Base-by-base conservation (phyloP, 2,888 invertebrate species). In the Athalia circularis region DNA sequence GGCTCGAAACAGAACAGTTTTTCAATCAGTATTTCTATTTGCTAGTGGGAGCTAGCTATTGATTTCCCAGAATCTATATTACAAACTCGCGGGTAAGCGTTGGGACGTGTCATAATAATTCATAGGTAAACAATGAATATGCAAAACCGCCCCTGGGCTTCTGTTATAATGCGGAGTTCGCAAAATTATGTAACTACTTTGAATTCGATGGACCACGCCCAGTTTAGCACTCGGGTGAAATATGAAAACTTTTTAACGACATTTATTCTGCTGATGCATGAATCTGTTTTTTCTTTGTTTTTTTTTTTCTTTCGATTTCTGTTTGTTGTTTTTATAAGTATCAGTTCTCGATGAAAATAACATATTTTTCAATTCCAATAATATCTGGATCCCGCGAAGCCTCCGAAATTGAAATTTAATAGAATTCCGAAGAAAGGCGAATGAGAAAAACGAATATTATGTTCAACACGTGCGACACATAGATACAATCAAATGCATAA, bases 91-190 rank as follows among this genome's bases (percentile, higher is more conserved):
- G 75, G 48, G 62, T 62, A 45, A 75, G 64, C 75, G 75, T 62
- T 50, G 64, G 52, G 43, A 75, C 75, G 75, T 64, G 75, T 64
- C 62, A 64, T 75, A 75, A 75, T 75, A 75, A 75, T 75, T 75
- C 75, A 75, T 75, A 52, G 75, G 75, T 75, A 61, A 61, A 75
- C 75, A 75, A 75, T 75, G 75, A 64, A 75, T 75, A 75, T 75
- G 75, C 75, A 75, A 75, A 75, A 75, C 52, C 15, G 4, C 62
- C 62, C 62, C 61, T 47, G 75, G 52, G 75, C 52, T 64, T 62
- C 54, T 52, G 64, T 50, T 62, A 75, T 75, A 75, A 75, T 62
- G 64, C 75, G 50, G 50, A 72, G 62, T 75, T 52, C n/a, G 75
- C 64, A 50, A 62, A 75, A 75, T 64, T 61, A 75, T 75, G 52